phyloP scores from a whole-genome alignment of 2,888 invertebrate species.

The Dryococelus australis region DNA sequence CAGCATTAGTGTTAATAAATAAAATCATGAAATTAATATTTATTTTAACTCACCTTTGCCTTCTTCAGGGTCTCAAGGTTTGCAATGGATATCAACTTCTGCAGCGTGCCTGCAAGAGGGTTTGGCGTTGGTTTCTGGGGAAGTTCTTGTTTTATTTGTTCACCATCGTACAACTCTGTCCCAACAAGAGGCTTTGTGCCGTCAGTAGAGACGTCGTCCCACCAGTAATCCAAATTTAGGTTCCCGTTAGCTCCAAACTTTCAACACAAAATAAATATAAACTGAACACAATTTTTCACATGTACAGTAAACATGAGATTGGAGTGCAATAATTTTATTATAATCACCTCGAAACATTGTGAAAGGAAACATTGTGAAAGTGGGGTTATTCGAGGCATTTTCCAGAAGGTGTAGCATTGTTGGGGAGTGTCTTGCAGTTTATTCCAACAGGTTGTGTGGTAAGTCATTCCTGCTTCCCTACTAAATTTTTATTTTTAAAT shows the following conservation, averaged over 20 bases:
- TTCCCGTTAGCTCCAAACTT: conserved; percentile 79
- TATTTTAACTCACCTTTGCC: conserved; percentile 54
- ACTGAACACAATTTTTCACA: neutral
- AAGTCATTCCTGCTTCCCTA: no score
- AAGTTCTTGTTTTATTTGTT: neutral
- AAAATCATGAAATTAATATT: no score
- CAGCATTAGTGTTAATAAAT: no score
- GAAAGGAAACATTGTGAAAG: no score
- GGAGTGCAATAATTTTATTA: no score
- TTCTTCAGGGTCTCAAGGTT: conserved; percentile 59
- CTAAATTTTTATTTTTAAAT: no score
- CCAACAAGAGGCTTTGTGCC: conserved; percentile 29
- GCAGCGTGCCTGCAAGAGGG: conserved; percentile 58
- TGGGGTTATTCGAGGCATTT: no score
- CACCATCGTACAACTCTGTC: neutral
- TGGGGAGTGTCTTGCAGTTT: no score
- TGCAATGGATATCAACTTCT: conserved; percentile 65
- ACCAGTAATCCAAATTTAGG: conserved; percentile 80
- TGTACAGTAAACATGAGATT: no score
- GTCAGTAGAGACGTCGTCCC: conserved; percentile 63
- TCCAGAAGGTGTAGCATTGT: no score
- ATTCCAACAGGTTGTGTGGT: no score
- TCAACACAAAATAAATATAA: conserved; percentile 46
- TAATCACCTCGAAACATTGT: no score
- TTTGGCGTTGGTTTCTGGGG: conserved; percentile 40